Evolutionary conservation across 2,113 vertebrate genomes (phyloP).

Genomic region (Eurypyga helias): DNA sequence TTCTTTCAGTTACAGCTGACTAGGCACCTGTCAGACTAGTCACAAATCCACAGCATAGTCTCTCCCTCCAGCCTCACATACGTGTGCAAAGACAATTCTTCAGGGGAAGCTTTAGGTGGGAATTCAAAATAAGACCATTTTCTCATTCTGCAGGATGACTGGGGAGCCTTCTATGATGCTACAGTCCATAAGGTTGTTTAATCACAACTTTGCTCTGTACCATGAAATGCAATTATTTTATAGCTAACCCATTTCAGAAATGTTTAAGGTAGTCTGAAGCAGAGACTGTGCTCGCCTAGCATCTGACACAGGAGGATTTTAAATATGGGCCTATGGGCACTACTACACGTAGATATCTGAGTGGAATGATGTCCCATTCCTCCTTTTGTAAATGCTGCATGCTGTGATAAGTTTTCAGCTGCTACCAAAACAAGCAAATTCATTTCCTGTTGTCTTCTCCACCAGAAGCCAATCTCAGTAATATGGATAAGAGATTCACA

Average conservation of each 20-base stretch:
- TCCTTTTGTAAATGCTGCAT: background rate
- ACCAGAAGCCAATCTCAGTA: background rate
- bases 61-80: background rate
- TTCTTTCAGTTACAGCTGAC: background rate
- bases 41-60: background rate
- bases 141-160: background rate
- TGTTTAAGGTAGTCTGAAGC: background rate
- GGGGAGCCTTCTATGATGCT: background rate
- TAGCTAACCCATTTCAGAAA: background rate
- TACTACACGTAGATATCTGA: background rate
- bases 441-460: background rate
- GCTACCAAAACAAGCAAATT: background rate
- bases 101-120: background rate
- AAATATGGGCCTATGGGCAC: background rate
- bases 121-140: background rate
- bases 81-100: background rate
- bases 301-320: background rate
- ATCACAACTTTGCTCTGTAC: background rate
- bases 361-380: background rate
- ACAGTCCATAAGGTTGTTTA: background rate
- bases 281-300: background rate
- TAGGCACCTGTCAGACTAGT: background rate
- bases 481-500: background rate
- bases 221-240: conserved; percentile 33
- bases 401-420: background rate